These are phyloP conservation scores for Octopus sinensis DNA, from an alignment of 1,140 invertebrate genomes.

Conservation along the genomic window DNA sequence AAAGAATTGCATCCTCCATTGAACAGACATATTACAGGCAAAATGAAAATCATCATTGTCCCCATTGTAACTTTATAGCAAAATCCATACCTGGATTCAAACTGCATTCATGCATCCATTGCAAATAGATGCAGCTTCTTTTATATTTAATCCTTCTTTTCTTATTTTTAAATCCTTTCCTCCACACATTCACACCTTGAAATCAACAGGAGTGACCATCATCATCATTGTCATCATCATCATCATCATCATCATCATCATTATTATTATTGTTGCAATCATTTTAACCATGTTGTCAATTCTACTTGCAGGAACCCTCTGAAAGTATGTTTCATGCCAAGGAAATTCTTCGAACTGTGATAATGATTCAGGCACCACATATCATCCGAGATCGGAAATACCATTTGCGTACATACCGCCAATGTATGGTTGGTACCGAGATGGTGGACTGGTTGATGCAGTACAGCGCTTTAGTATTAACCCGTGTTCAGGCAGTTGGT, in stretches of 20 bases:
- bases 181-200: too few relatives aligned
- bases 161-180: too few relatives aligned
- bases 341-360: constrained; percentile 69
- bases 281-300: not conserved
- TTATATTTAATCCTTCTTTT: too few relatives aligned
- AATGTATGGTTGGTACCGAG: constrained; percentile 66
- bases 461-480: constrained; percentile 56
- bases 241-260: not conserved
- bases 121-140: too few relatives aligned
- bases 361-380: constrained; percentile 66
- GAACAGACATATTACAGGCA: too few relatives aligned
- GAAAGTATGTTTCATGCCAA: constrained; percentile 67
- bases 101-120: too few relatives aligned
- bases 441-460: constrained; percentile 76
- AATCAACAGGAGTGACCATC: too few relatives aligned
- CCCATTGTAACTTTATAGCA: too few relatives aligned
- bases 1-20: too few relatives aligned
- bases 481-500: constrained; percentile 71
- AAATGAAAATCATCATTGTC: too few relatives aligned
- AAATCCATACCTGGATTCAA: too few relatives aligned
- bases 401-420: constrained; percentile 58
- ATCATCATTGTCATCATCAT: not conserved
- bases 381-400: constrained; percentile 66
- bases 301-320: constrained; percentile 60
- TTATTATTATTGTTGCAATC: not conserved